Evolutionary conservation across 1,140 invertebrate species (phyloP), one percentile per base, ranked within the genome.

Genomic region (Kradibia gibbosae): DNA sequence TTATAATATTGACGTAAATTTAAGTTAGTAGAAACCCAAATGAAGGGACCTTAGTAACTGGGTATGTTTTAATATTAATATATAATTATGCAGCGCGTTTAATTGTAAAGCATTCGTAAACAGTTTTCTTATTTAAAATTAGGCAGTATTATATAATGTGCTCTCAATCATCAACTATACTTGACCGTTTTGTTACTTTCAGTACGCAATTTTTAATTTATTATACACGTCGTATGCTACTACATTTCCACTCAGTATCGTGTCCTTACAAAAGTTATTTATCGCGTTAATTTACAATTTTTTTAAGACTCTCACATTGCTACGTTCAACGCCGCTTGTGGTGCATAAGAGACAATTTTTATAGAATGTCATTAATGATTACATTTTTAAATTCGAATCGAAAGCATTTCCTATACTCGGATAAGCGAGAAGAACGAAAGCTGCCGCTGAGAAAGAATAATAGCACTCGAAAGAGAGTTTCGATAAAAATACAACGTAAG

Each of bases 111-210:
- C 53, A 73, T 65, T 73, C n/a, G 20, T 39, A 48, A 45, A 72
- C 57, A 39, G 36, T 28, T 55, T 45, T 72, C 62, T 67, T 28
- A 76, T 70, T 76, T 53, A 45, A 74, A 76, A 70, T 71, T 77
- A 77, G 80, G 50, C 53, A 82, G 72, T 77, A 50, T 53, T 67
- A 71, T 81, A n/a, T 62, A 77, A 76, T 72, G 67, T 72, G 50
- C 65, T 82, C 75, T 60, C 65, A 57, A 71, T 48, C 5, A 77
- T 60, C 7, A 73, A 72, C 22, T 15, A 15, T 70, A 60, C 60
- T 36, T 25, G 48, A 82, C 65, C 36, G 5, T 60, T 25, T 48
- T n/a, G 48, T 72, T 73, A 60, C 39, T 76, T 53, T 72, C 13
- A 70, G 15, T 28, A 76, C 22, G 50, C 15, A 81, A 74, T 57